phyloP scores from a whole-genome alignment of 2,113 vertebrate genomes.

The Rhea pennata region DNA sequence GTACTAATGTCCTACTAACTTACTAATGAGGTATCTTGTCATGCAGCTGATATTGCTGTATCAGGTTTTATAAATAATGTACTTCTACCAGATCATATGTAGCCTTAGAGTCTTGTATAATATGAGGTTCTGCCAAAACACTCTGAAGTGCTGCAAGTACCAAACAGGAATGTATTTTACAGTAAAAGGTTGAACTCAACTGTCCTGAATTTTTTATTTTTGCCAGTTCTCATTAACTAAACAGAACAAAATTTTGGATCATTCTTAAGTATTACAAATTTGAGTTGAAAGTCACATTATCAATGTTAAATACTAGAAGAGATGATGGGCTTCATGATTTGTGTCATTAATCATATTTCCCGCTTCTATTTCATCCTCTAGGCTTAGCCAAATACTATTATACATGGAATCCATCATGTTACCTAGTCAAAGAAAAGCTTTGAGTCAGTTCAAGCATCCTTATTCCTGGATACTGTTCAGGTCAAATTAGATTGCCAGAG shows the following conservation, averaged over 20 bases:
- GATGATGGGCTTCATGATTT: neutral
- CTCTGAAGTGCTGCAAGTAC: neutral
- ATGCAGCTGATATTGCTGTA: neutral
- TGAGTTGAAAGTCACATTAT: neutral
- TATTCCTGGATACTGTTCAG: neutral
- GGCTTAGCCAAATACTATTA: neutral
- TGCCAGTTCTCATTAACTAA: neutral
- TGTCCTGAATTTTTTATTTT: neutral
- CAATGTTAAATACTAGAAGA: neutral
- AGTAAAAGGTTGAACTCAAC: neutral
- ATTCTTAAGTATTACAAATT: neutral
- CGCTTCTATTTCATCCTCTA: neutral
- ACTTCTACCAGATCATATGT: neutral
- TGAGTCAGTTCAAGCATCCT: neutral
- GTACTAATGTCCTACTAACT: neutral
- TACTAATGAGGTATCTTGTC: neutral
- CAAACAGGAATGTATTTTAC: constrained; percentile 4
- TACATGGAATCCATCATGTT: neutral
- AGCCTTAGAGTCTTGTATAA: neutral
- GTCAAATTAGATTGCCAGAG: constrained; percentile 5
- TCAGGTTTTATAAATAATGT: neutral
- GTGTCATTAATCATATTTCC: neutral
- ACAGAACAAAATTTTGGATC: neutral
- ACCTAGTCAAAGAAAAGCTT: neutral
- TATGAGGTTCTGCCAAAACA: neutral